Conservation (phyloP, 2,113 vertebrate species). For the Gallinago media region DNA sequence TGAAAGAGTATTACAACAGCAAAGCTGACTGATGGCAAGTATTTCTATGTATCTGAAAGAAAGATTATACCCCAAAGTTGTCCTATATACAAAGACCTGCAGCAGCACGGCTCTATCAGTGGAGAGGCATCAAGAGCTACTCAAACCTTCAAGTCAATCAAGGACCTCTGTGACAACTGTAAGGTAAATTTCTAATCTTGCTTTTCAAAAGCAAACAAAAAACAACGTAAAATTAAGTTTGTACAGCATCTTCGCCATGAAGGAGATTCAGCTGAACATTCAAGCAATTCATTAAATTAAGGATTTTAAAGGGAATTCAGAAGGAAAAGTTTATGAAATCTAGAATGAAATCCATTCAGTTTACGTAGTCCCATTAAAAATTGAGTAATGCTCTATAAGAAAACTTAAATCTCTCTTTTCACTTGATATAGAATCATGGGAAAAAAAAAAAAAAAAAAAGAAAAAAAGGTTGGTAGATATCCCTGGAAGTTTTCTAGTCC, state of each 20-base stretch:
- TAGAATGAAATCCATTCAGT: background rate
- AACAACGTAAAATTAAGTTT: background rate
- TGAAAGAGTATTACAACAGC: background rate
- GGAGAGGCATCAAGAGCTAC: background rate
- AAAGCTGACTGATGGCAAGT: background rate
- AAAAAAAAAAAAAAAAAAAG: accelerated
- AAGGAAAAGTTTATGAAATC: background rate
- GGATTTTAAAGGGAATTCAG: background rate
- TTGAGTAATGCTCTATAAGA: background rate
- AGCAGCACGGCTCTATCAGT: background rate
- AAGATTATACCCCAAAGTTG: background rate
- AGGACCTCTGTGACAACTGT: background rate
- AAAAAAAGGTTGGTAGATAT: background rate
- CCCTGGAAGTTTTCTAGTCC: background rate
- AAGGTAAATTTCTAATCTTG: background rate
- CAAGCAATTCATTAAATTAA: background rate
- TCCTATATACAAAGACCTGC: background rate
- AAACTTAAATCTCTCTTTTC: background rate
- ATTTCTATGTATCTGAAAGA: background rate
- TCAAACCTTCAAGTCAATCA: background rate
- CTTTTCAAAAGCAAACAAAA: background rate
- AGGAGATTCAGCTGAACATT: background rate
- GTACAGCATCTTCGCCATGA: background rate
- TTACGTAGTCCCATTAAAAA: background rate
- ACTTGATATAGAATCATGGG: background rate